Evolutionary conservation across 2,113 vertebrate genomes (phyloP), one percentile per base, ranked within the genome.

Genomic region (Cettia cetti): DNA sequence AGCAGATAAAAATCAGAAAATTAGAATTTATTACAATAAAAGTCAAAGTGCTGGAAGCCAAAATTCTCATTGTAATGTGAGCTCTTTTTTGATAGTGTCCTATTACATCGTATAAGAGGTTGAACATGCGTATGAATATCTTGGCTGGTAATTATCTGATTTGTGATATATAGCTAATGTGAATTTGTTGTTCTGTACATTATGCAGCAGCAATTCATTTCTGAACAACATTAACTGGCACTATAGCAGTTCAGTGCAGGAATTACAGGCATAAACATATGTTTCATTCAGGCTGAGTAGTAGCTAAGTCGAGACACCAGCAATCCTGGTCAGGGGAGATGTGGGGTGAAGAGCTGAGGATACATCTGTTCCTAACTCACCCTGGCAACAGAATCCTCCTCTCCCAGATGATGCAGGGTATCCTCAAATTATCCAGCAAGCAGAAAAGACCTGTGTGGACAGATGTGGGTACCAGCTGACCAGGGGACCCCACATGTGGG

Each of bases 1-100:
- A 95, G 56, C 76, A 96, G 96, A 95, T 96, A 94, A 95, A 96
- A 95, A 97, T 96, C 92, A 95, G 96, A 96, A 97, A 95, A 97
- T 96, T 94, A 91, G 91, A 92, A 95, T 93, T 96, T 96, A 94
- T 95, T 95, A 93, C 47, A 92, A 81, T 93, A 88, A 92, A 88
- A 97, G 66, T 68, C 28, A 66, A 88, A 96, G 92, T 86, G 93
- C 92, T 86, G 86, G 92, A 88, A 96, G 92, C 93, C 87, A 92
- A 37, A 92, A 83, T 76, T 94, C 56, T 89, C 90, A 81, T 60
- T 93, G 90, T 90, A 90, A 94, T 83, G 76, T 6, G 7, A 86
- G 56, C 88, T 96, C 76, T 88, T 37, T 70, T 96, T 89, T 77
- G 93, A 95, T 96, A 92, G 88, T 20, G 64, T 78, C 68, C 90